These are phyloP conservation scores for Ellobium chinense DNA, from an alignment of 2,888 invertebrate species.

Conservation along the genomic window DNA sequence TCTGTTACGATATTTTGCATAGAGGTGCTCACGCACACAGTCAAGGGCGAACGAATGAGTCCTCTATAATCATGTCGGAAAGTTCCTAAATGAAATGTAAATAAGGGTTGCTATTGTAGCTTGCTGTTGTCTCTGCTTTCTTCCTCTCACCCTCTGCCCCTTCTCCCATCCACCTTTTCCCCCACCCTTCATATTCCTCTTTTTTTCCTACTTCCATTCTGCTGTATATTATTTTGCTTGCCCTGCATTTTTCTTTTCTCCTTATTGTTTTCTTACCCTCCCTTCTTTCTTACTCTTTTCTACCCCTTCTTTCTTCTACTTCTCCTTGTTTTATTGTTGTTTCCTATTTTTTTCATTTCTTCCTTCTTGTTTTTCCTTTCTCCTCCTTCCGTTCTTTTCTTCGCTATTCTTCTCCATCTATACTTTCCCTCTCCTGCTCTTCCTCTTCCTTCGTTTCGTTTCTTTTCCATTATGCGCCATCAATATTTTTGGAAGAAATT, in stretches of 20 bases:
- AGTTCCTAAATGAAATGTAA: no score
- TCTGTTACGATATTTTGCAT: no score
- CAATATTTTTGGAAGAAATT: neutral
- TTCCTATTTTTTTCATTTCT: neutral
- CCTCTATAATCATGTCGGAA: no score
- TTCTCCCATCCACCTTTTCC: no score
- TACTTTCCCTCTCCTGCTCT: neutral
- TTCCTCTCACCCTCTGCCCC: no score
- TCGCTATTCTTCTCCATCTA: neutral
- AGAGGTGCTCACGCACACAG: no score
- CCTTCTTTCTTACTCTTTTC: neutral
- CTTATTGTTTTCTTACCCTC: neutral
- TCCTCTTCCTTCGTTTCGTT: neutral
- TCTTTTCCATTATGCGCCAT: neutral
- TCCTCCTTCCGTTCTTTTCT: neutral
- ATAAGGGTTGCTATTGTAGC: no score
- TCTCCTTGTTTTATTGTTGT: neutral
- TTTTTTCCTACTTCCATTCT: no score
- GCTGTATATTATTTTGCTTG: no score
- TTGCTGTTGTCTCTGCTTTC: no score
- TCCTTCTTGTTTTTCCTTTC: neutral
- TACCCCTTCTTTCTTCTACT: neutral
- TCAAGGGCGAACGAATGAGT: no score
- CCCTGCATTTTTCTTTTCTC: neutral
- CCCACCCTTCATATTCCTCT: no score